Evolutionary conservation across 2,888 invertebrate species (phyloP).

Genomic region (Chironomus tentans): DNA sequence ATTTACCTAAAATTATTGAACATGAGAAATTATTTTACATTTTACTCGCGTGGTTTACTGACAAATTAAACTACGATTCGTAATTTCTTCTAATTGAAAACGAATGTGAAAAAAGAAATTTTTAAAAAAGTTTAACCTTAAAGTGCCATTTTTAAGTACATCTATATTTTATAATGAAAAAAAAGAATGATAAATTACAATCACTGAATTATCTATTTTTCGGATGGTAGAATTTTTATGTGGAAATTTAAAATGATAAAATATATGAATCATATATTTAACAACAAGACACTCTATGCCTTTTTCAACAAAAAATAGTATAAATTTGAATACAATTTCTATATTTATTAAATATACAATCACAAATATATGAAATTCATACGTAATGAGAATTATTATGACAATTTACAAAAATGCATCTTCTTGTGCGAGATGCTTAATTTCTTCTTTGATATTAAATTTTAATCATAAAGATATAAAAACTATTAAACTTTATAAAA

Average conservation of each 20-base stretch:
- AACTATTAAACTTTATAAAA: too few species aligned
- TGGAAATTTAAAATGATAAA: background rate
- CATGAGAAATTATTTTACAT: background rate
- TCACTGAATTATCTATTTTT: background rate
- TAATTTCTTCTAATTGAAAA: too few species aligned
- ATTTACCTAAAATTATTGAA: background rate
- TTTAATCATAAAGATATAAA: too few species aligned
- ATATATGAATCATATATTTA: background rate
- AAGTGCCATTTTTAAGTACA: slow-evolving; percentile 22
- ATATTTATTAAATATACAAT: too few species aligned
- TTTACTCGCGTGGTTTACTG: too few species aligned
- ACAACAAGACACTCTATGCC: background rate
- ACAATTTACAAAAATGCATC: too few species aligned
- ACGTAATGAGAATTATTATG: too few species aligned
- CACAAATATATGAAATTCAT: too few species aligned
- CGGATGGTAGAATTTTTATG: background rate
- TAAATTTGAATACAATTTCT: too few species aligned
- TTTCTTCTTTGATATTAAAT: too few species aligned
- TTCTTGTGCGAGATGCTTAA: too few species aligned
- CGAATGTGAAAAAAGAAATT: background rate
- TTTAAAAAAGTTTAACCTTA: slow-evolving; percentile 13
- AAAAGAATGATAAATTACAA: background rate
- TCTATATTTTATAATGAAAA: slow-evolving; percentile 4
- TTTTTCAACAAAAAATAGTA: background rate
- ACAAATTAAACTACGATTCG: too few species aligned